These are phyloP conservation scores for human DNA, from an alignment of 2,113 vertebrate genomes.

Conservation along the genomic window DNA sequence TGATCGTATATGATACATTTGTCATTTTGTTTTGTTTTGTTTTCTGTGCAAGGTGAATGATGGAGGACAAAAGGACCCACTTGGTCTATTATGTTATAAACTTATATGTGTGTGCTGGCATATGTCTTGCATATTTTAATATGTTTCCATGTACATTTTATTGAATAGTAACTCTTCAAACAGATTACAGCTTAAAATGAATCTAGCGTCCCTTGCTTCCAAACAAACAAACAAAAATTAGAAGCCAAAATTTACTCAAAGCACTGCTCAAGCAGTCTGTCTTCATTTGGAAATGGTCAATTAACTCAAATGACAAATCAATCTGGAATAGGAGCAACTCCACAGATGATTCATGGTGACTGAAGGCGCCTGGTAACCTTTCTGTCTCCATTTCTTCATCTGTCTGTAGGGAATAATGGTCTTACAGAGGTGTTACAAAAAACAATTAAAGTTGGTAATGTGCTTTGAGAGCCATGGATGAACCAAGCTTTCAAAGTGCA, in stretches of 20 bases:
- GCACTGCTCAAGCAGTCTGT: not conserved
- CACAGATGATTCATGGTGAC: constrained; percentile 50
- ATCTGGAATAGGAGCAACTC: constrained; percentile 18
- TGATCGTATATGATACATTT: not conserved
- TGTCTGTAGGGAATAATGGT: constrained; percentile 52
- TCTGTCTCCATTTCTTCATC: constrained; percentile 63
- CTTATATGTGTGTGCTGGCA: not conserved
- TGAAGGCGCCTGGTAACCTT: constrained; percentile 47
- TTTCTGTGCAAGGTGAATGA: constrained; percentile 38
- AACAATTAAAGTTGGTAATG: constrained; percentile 63
- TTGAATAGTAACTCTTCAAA: constrained; percentile 41
- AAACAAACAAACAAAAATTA: constrained; percentile 30
- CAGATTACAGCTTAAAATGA: constrained; percentile 50
- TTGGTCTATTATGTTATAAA: not conserved
- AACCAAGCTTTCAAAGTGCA: constrained; percentile 51
- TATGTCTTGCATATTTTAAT: constrained; percentile 58
- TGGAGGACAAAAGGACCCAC: not conserved
- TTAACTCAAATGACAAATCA: constrained; percentile 60
- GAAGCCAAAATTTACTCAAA: constrained; percentile 53
- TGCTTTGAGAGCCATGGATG: constrained; percentile 58
- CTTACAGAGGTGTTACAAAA: constrained; percentile 60
- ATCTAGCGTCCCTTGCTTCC: constrained; percentile 6
- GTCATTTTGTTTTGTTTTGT: not conserved
- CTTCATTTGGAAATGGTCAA: constrained; percentile 33
- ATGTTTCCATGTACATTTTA: constrained; percentile 29